Evolutionary conservation across 2,797 vertebrate genomes (phyloP), one percentile per base, ranked within the genome.

Genomic region (Pangasius djambal): DNA sequence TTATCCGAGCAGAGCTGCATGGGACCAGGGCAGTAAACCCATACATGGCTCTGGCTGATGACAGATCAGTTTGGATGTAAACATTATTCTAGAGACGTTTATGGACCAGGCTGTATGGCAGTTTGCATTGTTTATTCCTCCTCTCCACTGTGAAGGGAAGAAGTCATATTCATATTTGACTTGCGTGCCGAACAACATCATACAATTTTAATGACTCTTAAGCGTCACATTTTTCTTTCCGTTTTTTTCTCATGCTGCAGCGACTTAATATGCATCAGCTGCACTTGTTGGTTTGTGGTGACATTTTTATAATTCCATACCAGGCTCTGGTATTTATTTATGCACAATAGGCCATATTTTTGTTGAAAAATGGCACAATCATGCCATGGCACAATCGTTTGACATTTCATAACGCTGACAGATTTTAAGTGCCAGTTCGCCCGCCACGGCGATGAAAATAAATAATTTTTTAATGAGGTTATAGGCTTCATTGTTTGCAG

Each of bases 131-230:
- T 93, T 95, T 95, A 91, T 92, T 90, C 92, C 95, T 95, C 88
- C 88, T 93, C 94, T 92, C 91, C 91, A 93, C 83, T 95, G 95
- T 93, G 95, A 97, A 96, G 93, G 95, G 93, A 88, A 86, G 94
- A 95, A 94, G 95, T 93, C 95, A 95, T 95, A 95, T 95, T 97
- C 94, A 95, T 95, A 95, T 96, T 97, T 95, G 95, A 96, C 94
- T 97, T 95, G 96, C 92, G 0, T 94, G 95, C 96, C 97, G 97
- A 96, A 96, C 96, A 94, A 96, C 94, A 96, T 97, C 96, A 97
- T 98, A 94, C 96, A 98, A 97, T 96, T 98, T 98, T 98, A 98
- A 98, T 97, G 95, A 97, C 97, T 97, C 97, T 97, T 97, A 97
- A 97, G 96, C 96, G 96, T 97, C 96, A 96, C 95, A 95, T 96